A percentile compares a stretch with the other conserved stretches of the same genome.
phyloP scores from a whole-genome alignment of 2,888 invertebrate species.

The Scaptodrosophila latifasciaeformis region DNA sequence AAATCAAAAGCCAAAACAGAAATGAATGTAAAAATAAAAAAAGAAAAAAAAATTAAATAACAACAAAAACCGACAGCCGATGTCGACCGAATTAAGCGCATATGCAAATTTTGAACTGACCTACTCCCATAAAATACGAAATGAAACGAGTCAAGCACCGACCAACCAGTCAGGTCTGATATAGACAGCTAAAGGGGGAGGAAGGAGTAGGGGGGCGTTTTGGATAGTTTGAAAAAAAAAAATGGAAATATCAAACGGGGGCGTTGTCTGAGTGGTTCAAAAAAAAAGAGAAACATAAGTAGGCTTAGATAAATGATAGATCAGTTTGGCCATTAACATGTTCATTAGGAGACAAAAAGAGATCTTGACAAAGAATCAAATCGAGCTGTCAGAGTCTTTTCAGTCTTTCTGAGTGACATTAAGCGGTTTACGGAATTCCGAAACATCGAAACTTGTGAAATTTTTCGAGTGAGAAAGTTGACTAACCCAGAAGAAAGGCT shows the following conservation, averaged over 20 bases:
- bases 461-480: too few relatives aligned
- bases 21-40: not conserved
- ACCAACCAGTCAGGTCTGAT: conserved; percentile 14
- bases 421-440: too few relatives aligned
- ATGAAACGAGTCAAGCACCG: conserved; percentile 35
- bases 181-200: too few relatives aligned
- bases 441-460: too few relatives aligned
- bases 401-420: too few relatives aligned
- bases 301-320: conserved; percentile 37
- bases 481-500: too few relatives aligned
- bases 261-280: conserved; percentile 51
- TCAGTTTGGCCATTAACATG: conserved; percentile 52
- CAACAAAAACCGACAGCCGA: too few relatives aligned
- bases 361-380: too few relatives aligned
- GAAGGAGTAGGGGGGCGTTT: too few relatives aligned
- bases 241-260: not conserved
- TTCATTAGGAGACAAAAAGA: too few relatives aligned
- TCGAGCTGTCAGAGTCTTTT: too few relatives aligned
- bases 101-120: conserved; percentile 71
- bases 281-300: not conserved
- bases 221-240: not conserved
- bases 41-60: conserved; percentile 15
- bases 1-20: conserved; percentile 39
- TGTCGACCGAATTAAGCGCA: too few relatives aligned
- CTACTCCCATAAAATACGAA: conserved; percentile 63